Evolutionary conservation across 1,140 invertebrate genomes (phyloP).

Genomic region (Carposina sasakii): DNA sequence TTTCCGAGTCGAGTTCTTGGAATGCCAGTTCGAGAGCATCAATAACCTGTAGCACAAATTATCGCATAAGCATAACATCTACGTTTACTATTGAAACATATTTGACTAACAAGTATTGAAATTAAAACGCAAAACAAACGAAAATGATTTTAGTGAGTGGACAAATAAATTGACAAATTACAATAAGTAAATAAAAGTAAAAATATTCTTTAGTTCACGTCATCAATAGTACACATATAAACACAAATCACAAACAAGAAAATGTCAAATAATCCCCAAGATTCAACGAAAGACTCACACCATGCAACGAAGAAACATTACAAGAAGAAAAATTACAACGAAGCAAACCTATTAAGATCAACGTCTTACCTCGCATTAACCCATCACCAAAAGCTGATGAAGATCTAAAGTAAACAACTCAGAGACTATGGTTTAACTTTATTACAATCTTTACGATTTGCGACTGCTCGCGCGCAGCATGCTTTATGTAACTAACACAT

Average conservation of each 20-base stretch:
- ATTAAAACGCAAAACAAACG: not conserved
- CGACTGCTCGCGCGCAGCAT: no score
- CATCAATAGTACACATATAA: conserved; percentile 14
- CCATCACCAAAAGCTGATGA: conserved; percentile 62
- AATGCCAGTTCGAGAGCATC: conserved; percentile 76
- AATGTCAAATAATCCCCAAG: conserved; percentile 27
- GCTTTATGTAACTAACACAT: conserved; percentile 35
- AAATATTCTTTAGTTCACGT: no score
- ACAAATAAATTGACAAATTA: no score
- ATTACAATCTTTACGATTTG: no score
- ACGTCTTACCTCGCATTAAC: conserved; percentile 52
- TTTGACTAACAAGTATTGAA: not conserved
- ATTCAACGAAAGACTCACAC: no score
- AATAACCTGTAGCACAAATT: conserved; percentile 62
- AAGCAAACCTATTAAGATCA: conserved; percentile 37
- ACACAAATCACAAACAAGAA: conserved; percentile 12
- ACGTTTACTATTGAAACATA: no score
- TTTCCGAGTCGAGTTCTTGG: conserved; percentile 74
- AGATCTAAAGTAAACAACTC: no score
- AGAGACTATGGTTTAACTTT: no score
- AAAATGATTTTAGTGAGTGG: no score
- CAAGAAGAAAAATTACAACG: conserved; percentile 45
- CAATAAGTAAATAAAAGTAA: no score
- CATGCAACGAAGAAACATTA: conserved; percentile 46
- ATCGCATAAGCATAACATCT: conserved; percentile 12